phyloP scores from a whole-genome alignment of 37 sponge, comb jelly and placozoan genomes.

The Chondrosia reniformis region DNA sequence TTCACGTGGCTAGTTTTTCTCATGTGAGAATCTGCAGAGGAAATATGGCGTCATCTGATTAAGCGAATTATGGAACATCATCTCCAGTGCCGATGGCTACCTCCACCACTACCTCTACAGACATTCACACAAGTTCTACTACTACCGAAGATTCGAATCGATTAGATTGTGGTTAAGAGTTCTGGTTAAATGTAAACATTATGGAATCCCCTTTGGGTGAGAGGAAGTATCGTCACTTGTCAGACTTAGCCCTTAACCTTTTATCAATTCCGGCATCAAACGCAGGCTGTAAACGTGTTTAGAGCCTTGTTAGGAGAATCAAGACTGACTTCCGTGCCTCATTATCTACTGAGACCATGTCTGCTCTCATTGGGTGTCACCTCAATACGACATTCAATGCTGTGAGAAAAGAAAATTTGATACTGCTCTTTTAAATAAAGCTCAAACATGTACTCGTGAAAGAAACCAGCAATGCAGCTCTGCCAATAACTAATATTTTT shows the following conservation, averaged over 20 bases:
- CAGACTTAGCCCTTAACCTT: constrained; percentile 17
- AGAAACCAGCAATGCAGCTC: not conserved
- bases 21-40: too few relatives aligned
- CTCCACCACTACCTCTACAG: too few relatives aligned
- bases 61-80: too few relatives aligned
- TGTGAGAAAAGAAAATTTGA: not conserved
- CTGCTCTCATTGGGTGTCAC: constrained; percentile 37
- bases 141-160: too few relatives aligned
- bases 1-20: too few relatives aligned
- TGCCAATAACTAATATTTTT: too few relatives aligned
- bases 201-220: constrained; percentile 47
- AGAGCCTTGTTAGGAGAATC: constrained; percentile 27
- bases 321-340: constrained; percentile 27
- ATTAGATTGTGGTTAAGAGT: too few relatives aligned
- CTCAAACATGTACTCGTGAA: constrained; percentile 10
- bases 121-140: too few relatives aligned
- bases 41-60: too few relatives aligned
- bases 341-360: constrained; percentile 21
- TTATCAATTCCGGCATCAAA: constrained; percentile 41
- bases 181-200: constrained; percentile 18
- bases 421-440: not conserved
- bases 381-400: constrained; percentile 35
- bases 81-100: too few relatives aligned
- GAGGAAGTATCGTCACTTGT: constrained; percentile 27
- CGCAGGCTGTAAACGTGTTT: constrained; percentile 26